Conservation (phyloP, 2,888 invertebrate species). For the Andrena chrysosceles region DNA sequence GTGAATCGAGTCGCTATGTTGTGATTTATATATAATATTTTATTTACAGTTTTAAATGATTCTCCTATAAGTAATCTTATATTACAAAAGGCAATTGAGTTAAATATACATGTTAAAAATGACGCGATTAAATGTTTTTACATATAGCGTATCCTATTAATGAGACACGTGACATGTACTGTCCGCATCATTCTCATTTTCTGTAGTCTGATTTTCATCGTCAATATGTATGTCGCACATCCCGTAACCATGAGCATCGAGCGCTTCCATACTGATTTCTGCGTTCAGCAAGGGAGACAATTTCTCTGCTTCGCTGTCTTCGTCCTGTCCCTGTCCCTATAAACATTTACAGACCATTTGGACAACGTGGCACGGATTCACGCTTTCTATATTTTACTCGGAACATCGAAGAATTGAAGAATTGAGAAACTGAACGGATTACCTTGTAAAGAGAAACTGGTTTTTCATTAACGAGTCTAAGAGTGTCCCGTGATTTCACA, state of each 20-base stretch:
- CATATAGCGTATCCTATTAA: conserved; percentile 58
- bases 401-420: no score
- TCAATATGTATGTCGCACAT: conserved; percentile 82
- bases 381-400: conserved; percentile 1
- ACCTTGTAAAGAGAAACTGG: conserved; percentile 81
- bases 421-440: conserved; percentile 8
- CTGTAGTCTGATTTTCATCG: conserved; percentile 81
- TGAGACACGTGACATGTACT: conserved; percentile 79
- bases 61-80: conserved; percentile 22
- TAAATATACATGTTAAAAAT: conserved; percentile 32
- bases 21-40: conserved; percentile 15
- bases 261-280: conserved; percentile 80
- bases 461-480: conserved; percentile 88
- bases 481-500: conserved; percentile 85
- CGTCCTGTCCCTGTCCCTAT: conserved; percentile 87
- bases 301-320: conserved; percentile 94
- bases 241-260: conserved; percentile 77
- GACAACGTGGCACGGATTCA: neutral
- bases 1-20: neutral
- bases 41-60: conserved; percentile 45
- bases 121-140: conserved; percentile 27
- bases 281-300: conserved; percentile 90
- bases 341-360: conserved; percentile 24
- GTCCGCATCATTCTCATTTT: conserved; percentile 78
- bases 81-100: conserved; percentile 40